Conservation (phyloP, 2,888 invertebrate genomes). For the Globia sparganii region DNA sequence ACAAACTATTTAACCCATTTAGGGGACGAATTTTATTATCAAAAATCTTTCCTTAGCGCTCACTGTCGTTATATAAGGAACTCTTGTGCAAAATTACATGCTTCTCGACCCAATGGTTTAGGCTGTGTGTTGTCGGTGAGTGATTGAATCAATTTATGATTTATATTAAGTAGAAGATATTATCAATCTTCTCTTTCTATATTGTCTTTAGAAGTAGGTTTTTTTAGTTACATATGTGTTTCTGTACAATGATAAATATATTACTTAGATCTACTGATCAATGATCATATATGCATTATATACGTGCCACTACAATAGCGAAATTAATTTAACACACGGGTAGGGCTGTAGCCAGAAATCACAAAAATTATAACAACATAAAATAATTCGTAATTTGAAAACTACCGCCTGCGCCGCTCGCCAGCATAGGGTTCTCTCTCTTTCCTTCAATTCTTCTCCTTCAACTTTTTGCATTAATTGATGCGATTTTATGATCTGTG, state of each 20-base stretch:
- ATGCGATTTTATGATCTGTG: too few species aligned
- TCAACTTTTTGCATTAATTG: too few species aligned
- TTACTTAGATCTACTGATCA: not conserved
- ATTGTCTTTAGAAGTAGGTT: not conserved
- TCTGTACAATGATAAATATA: not conserved
- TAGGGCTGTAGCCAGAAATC: too few species aligned
- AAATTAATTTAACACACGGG: too few species aligned
- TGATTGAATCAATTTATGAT: not conserved
- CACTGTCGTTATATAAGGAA: not conserved
- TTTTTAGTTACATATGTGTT: not conserved
- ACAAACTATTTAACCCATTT: not conserved
- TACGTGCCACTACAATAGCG: too few species aligned
- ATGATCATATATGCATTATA: not conserved
- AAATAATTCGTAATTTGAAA: too few species aligned
- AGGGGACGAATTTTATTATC: not conserved
- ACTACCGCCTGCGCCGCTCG: too few species aligned
- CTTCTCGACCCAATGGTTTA: not conserved
- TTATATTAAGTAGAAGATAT: too few species aligned
- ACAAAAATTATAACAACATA: too few species aligned
- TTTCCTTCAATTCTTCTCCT: too few species aligned
- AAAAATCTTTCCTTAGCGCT: not conserved
- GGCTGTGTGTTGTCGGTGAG: not conserved
- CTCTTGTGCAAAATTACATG: not conserved
- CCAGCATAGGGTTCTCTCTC: too few species aligned
- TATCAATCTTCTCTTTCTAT: not conserved